Base-by-base conservation (phyloP, 2,113 vertebrate genomes). In the Salvator merianae region DNA sequence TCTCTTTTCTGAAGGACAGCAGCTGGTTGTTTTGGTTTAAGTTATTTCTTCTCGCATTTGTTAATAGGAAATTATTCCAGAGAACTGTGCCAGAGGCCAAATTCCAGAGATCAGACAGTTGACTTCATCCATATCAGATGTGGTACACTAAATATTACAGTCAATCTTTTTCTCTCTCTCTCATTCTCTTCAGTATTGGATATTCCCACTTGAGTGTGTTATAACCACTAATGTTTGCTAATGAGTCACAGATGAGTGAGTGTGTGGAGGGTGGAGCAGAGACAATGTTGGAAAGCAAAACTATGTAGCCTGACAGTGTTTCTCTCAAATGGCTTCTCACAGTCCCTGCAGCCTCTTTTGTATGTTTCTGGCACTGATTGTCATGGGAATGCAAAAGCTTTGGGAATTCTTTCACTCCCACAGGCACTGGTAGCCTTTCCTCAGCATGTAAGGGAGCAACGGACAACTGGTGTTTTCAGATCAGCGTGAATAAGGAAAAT, bases 11-110 rank as follows among this genome's bases (percentile, higher is more conserved):
- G 86, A 89, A 88, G 69, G 83, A n/a, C n/a, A n/a, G 71, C 28
- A 40, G 68, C 82, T 7, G 18, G 66, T 92, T 38, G 70, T 69
- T 91, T 88, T 84, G 82, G 88, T 83, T 90, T 88, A 88, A 90
- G 87, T 88, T 83, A 76, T 79, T 93, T 92, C 86, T 89, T 93
- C 0, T 0, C 50, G 77, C 82, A 43, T 32, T 0, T 0, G 79
- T 76, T n/a, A 69, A 84, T 78, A 3, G 0, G 88, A 88, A 94
- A 84, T 83, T 90, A 62, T 88, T 71, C 74, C 36, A 55, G 86
- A 79, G 12, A 20, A 2, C 0, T 1, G 30, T 73, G 28, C 82
- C 79, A 73, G 70, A 93, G 63, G 74, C 74, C 65, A 76, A 88
- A 78, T 77, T 79, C 86, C 74, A 34, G 26, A 59, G 83, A 88